These are phyloP conservation scores for Enteromius argenteus DNA, from an alignment of 2,797 vertebrate species.

Conservation along the genomic window DNA sequence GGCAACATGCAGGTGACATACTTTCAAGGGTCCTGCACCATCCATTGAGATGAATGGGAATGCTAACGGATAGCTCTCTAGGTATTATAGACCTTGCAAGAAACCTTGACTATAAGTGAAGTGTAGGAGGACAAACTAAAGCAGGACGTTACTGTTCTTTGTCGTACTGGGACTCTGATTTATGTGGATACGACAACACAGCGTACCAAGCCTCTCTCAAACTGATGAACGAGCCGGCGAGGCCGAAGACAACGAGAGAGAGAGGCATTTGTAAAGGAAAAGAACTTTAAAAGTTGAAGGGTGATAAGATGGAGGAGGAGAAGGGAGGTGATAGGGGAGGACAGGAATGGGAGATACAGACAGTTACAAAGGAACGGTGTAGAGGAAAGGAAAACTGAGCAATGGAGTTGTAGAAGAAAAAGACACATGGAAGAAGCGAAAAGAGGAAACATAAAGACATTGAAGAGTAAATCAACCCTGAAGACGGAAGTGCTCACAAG, in stretches of 20 bases:
- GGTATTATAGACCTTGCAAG: slow-evolving; percentile 50
- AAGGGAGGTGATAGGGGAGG: slow-evolving; percentile 67
- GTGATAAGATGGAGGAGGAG: slow-evolving; percentile 29
- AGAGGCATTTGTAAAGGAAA: slow-evolving; percentile 33
- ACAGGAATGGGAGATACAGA: slow-evolving; percentile 67
- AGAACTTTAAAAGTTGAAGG: slow-evolving; percentile 57
- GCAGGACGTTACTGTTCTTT: slow-evolving; percentile 66
- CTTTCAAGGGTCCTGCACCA: background rate
- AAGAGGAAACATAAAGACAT: slow-evolving; percentile 63
- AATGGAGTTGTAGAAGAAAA: slow-evolving; percentile 70
- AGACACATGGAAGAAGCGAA: slow-evolving; percentile 57
- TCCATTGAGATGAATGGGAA: slow-evolving; percentile 10
- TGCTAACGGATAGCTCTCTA: background rate
- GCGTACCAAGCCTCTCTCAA: slow-evolving; percentile 23
- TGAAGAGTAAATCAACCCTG: slow-evolving; percentile 72
- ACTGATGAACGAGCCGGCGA: slow-evolving; percentile 42
- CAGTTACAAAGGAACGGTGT: slow-evolving; percentile 69
- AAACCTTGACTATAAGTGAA: slow-evolving; percentile 68
- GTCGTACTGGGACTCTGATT: slow-evolving; percentile 70
- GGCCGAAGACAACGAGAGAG: slow-evolving; percentile 16
- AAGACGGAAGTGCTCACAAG: slow-evolving; percentile 62
- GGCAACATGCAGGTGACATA: background rate
- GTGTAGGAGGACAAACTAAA: slow-evolving; percentile 60
- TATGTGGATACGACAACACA: slow-evolving; percentile 63
- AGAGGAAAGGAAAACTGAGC: slow-evolving; percentile 72